Conservation (phyloP, 2,797 vertebrate genomes). For the Sciurus vulgaris region DNA sequence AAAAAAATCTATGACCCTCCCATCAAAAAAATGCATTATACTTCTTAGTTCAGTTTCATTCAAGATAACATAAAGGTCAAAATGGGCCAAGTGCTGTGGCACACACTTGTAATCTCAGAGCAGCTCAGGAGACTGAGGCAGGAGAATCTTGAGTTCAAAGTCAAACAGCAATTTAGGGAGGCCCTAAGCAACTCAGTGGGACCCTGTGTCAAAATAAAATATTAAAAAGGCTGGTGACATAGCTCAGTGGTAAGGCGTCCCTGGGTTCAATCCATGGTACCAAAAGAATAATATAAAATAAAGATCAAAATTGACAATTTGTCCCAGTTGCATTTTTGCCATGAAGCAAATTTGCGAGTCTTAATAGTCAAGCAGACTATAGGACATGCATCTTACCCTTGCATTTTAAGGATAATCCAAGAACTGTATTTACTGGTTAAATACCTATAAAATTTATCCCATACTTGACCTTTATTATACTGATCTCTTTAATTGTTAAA, state of each 20-base stretch:
- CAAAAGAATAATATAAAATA: not conserved
- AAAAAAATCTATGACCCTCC: constrained; percentile 4
- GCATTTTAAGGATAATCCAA: constrained; percentile 47
- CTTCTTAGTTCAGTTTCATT: constrained; percentile 34
- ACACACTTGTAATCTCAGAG: too few species aligned
- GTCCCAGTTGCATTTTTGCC: constrained; percentile 4
- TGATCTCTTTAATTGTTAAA: constrained; percentile 51
- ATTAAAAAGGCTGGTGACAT: too few species aligned
- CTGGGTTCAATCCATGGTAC: too few species aligned
- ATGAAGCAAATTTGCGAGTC: constrained; percentile 43
- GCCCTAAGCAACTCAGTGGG: too few species aligned
- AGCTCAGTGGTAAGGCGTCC: too few species aligned
- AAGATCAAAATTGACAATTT: not conserved
- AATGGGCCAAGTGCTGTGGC: too few species aligned
- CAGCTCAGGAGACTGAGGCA: too few species aligned
- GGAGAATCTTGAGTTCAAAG: too few species aligned
- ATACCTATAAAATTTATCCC: constrained; percentile 25
- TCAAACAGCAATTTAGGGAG: too few species aligned
- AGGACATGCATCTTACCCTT: not conserved
- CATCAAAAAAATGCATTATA: not conserved
- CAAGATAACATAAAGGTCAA: not conserved
- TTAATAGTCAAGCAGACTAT: not conserved
- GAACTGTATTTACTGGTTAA: constrained; percentile 29
- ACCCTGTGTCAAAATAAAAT: too few species aligned
- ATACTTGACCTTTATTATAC: not conserved